Evolutionary conservation across 2,113 vertebrate species (phyloP), one percentile per base, ranked within the genome.

Genomic region (Cyprinus carpio): DNA sequence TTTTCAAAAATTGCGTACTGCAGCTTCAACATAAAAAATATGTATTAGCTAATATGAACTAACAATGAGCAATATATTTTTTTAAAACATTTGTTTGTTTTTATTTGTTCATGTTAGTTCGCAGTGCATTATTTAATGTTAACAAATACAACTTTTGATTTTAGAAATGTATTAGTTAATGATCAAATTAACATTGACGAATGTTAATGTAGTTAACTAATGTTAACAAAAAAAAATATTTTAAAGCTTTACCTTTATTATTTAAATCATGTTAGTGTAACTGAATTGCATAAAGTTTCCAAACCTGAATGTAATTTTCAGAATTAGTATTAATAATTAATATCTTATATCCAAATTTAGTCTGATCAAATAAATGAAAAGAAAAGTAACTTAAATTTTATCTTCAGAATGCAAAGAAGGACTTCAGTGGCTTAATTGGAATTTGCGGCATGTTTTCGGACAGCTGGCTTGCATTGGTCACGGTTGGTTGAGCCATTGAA

Each of bases 391-490:
- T 6, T 8, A 5, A 31, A 76, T 29, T 54, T 4, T 20, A 23
- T 20, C 75, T 29, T 76, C 6, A 46, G 31, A 54, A 81, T 49
- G 40, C 25, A 49, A 49, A 65, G 4, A 37, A 80, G 56, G 89
- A 85, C 87, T 87, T 88, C 90, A 89, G 86, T 85, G 86, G 88
- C 90, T 86, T 92, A 92, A 92, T 92, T 91, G 91, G 88, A 91
- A 93, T 94, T 90, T 90, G 89, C 90, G 91, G 92, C 93, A 93
- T 94, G 94, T 81, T 75, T 94, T 89, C 89, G 90, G 92, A 92
- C 94, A 94, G 91, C 93, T 95, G 94, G 89, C 91, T 92, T 92
- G 90, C 89, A 94, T 94, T 94, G 93, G 94, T 92, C 91, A 87
- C 87, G 92, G 92, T 56, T 65, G 58, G 79, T 83, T 88, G 90